A percentile compares a stretch with the other conserved stretches of the same genome.
Conservation (phyloP, 1,140 invertebrate species). For the Polypedilum vanderplanki region DNA sequence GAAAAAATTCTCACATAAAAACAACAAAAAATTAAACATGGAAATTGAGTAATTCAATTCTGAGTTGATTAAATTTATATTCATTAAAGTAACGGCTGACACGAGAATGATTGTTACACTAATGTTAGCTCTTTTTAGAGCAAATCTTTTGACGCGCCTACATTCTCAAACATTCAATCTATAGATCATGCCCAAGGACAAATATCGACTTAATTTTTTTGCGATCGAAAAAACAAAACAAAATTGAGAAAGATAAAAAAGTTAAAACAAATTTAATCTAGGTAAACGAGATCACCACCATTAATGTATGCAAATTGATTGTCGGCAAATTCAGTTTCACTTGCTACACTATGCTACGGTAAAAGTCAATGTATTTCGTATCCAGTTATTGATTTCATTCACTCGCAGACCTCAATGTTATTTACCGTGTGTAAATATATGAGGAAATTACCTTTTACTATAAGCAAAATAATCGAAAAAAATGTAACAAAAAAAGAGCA, state of each 20-base stretch:
- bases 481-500: too few relatives aligned
- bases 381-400: neutral
- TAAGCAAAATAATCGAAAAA: too few relatives aligned
- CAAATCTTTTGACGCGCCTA: neutral
- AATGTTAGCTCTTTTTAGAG: neutral
- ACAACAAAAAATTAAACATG: neutral
- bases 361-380: neutral
- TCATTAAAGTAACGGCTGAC: neutral
- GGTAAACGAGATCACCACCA: neutral
- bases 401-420: too few relatives aligned
- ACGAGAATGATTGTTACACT: neutral
- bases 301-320: neutral
- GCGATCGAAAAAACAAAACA: neutral
- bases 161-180: neutral
- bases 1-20: neutral
- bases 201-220: neutral
- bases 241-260: neutral
- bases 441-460: too few relatives aligned
- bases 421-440: too few relatives aligned
- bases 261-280: neutral
- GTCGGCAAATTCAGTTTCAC: neutral
- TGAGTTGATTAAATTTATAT: slow-evolving; percentile 3
- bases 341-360: neutral
- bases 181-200: neutral
- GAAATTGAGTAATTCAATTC: slow-evolving; percentile 7